Conservation (phyloP, 2,797 vertebrate genomes). For the Chiloscyllium punctatum region DNA sequence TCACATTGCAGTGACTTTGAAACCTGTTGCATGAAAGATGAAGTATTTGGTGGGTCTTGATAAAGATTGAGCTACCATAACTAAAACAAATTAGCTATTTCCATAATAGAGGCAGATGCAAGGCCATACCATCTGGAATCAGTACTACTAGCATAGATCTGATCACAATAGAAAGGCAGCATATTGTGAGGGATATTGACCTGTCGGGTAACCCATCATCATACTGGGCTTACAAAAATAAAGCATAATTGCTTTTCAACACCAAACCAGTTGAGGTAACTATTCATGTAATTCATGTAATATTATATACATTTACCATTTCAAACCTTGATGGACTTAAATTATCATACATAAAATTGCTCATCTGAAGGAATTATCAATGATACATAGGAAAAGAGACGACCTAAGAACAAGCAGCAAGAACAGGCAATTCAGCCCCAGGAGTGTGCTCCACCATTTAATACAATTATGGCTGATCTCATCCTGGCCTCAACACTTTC, state of each 20-base stretch:
- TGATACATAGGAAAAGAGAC: not conserved
- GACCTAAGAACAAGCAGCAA: no score
- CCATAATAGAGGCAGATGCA: not conserved
- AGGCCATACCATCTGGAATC: not conserved
- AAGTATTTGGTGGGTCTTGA: no score
- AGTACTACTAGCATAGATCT: not conserved
- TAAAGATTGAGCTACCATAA: no score
- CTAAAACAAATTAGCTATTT: not conserved
- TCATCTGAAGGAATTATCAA: not conserved
- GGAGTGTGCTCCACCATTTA: no score
- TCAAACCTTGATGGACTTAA: not conserved
- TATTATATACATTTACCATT: no score
- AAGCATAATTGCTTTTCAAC: not conserved
- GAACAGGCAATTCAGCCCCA: no score
- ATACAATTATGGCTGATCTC: no score
- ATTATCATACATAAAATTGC: not conserved
- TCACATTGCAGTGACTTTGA: no score
- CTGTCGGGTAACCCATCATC: not conserved
- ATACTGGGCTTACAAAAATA: not conserved
- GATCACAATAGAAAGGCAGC: not conserved
- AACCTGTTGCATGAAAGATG: no score
- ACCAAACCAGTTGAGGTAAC: not conserved
- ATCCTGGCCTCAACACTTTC: no score
- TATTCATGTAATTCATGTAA: not conserved
- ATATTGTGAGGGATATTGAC: not conserved